Percentiles rank a stretch among this genome's conserved stretches.
Evolutionary conservation across 2,797 vertebrate genomes (phyloP).

Genomic region (Malacoraja senta): DNA sequence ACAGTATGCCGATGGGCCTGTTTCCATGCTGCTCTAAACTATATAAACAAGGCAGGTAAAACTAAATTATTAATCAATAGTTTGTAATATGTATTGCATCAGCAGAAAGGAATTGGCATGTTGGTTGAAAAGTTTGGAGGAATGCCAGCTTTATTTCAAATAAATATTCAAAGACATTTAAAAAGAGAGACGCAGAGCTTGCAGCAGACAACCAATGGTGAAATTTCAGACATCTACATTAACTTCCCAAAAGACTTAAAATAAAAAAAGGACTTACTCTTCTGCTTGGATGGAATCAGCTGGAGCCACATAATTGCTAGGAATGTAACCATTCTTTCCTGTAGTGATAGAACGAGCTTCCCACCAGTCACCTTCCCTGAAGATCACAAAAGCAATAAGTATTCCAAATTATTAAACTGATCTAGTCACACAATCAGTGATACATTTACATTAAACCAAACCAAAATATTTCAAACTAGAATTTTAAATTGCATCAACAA

Average conservation of each 20-base stretch:
- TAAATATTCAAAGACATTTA: background rate
- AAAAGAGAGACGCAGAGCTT: background rate
- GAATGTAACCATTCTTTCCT: constrained; percentile 89
- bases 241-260: background rate
- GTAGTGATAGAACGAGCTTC: constrained; percentile 92
- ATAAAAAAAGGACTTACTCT: constrained; percentile 69
- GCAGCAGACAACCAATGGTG: background rate
- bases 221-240: background rate
- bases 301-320: constrained; percentile 93
- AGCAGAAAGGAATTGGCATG: background rate
- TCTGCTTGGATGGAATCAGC: constrained; percentile 96
- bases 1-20: too few species aligned
- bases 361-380: constrained; percentile 96
- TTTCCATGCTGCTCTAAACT: too few species aligned
- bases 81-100: too few species aligned
- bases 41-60: background rate
- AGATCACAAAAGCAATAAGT: constrained; percentile 14
- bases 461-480: background rate
- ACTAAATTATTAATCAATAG: too few species aligned
- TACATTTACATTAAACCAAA: background rate
- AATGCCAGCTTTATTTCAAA: background rate
- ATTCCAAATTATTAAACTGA: background rate
- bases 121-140: background rate
- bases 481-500: background rate
- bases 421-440: background rate